A percentile compares a stretch with the other conserved stretches of the same genome.
Evolutionary conservation across 2,888 invertebrate species (phyloP).

Genomic region (Brachypalpus laphriformis): DNA sequence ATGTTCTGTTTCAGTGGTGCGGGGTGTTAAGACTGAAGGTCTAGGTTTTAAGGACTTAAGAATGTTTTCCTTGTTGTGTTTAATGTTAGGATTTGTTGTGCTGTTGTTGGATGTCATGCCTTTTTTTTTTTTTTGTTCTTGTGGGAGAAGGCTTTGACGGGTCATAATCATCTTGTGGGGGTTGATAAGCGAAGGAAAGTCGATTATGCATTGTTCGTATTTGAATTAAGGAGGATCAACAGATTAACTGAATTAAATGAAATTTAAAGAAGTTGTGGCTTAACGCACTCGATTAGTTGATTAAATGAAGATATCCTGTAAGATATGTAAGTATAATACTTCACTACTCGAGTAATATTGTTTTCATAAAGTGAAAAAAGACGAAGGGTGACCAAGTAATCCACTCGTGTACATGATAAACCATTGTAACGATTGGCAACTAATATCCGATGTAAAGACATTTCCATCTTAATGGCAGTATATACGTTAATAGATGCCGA

Average conservation of each 20-base stretch:
- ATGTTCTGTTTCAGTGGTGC: background rate
- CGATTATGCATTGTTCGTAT: slow-evolving; percentile 1
- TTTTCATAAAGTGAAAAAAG: no score
- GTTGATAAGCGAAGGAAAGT: slow-evolving; percentile 10
- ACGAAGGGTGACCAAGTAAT: no score
- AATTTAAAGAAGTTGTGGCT: background rate
- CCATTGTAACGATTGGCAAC: no score
- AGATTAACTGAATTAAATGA: slow-evolving; percentile 3
- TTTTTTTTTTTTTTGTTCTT: background rate
- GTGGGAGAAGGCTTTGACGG: background rate
- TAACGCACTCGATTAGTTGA: background rate
- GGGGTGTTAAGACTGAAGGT: background rate
- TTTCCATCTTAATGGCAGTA: no score
- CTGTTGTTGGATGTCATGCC: slow-evolving; percentile 4
- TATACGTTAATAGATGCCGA: no score
- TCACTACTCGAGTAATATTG: no score
- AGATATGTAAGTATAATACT: no score
- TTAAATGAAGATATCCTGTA: no score
- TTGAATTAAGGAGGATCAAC: slow-evolving; percentile 1
- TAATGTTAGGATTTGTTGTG: slow-evolving; percentile 24
- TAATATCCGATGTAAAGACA: no score
- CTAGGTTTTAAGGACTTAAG: slow-evolving; percentile 33
- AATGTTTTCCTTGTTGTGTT: slow-evolving; percentile 12
- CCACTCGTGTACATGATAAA: no score
- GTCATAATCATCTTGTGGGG: no score